Conservation (phyloP, 2,888 invertebrate genomes). For the Idaea biselata region DNA sequence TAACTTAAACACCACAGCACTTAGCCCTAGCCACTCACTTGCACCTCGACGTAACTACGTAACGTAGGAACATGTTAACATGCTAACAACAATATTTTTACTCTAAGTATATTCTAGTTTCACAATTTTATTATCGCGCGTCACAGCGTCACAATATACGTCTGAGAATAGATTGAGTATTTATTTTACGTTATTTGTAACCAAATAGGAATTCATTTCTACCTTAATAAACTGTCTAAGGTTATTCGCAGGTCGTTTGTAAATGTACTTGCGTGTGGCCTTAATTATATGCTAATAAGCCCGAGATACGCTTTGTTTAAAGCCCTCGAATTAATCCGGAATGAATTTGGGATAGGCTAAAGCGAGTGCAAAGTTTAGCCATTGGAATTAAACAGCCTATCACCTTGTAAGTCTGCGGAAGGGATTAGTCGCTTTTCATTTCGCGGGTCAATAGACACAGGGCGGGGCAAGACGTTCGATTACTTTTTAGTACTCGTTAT, state of each 20-base stretch:
- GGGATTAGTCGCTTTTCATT: conserved; percentile 62
- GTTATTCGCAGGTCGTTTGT: conserved; percentile 20
- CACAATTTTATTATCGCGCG: conserved; percentile 5
- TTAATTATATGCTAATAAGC: conserved; percentile 34
- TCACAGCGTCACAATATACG: conserved; percentile 6
- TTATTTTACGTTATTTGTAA: no score
- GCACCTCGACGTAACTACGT: not conserved
- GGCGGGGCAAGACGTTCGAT: conserved; percentile 35
- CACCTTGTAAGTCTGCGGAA: conserved; percentile 43
- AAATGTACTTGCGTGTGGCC: conserved; percentile 23
- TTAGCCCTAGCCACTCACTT: conserved; percentile 45
- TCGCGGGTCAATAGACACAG: conserved; percentile 48
- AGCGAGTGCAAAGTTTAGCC: conserved; percentile 36
- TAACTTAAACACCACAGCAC: conserved; percentile 56
- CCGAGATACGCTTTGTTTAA: conserved; percentile 32
- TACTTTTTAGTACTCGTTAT: conserved; percentile 28
- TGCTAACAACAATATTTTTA: conserved; percentile 47
- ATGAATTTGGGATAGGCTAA: conserved; percentile 33
- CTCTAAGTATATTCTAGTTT: conserved; percentile 21
- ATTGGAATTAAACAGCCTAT: conserved; percentile 58
- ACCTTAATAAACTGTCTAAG: conserved; percentile 15
- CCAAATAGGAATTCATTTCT: not conserved
- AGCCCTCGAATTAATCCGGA: conserved; percentile 37
- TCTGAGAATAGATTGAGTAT: conserved; percentile 6
- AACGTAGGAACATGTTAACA: conserved; percentile 33